Evolutionary conservation across 2,113 vertebrate species (phyloP).

Genomic region (Larimichthys crocea): DNA sequence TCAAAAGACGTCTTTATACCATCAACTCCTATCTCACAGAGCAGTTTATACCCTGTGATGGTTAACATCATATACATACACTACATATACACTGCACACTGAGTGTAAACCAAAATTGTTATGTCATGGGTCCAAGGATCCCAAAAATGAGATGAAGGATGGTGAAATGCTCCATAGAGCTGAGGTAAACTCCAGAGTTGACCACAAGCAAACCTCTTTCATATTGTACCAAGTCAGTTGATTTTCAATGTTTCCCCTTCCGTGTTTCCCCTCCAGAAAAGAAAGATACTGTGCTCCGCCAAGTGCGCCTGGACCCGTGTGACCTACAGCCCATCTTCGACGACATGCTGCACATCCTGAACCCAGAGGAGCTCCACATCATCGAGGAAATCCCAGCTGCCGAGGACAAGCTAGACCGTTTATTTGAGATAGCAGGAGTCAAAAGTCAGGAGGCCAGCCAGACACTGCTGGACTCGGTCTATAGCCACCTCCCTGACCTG

Average conservation of each 20-base stretch:
- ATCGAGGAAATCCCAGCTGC: conserved; percentile 94
- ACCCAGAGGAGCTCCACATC: conserved; percentile 92
- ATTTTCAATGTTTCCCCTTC: neutral
- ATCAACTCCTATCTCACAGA: too few relatives aligned
- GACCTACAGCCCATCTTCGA: conserved; percentile 99
- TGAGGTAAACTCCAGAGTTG: too few relatives aligned
- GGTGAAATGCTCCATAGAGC: too few relatives aligned
- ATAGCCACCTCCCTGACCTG: conserved; percentile 96
- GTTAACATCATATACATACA: too few relatives aligned
- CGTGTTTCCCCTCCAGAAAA: conserved; percentile 86
- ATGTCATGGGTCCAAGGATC: too few relatives aligned
- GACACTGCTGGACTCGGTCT: conserved; percentile 97
- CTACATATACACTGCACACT: too few relatives aligned
- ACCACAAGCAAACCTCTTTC: neutral
- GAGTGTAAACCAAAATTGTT: too few relatives aligned
- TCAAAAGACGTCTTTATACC: too few relatives aligned
- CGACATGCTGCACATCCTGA: conserved; percentile 97
- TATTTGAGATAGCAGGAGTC: conserved; percentile 96
- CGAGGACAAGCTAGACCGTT: conserved; percentile 94
- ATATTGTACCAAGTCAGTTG: neutral
- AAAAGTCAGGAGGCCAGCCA: conserved; percentile 99
- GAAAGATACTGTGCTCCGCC: conserved; percentile 97
- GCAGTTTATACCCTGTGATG: too few relatives aligned
- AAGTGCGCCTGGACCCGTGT: conserved; percentile 96
- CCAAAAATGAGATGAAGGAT: too few relatives aligned